Conservation (phyloP, 2,113 vertebrate species). For the Empidonax alnorum region DNA sequence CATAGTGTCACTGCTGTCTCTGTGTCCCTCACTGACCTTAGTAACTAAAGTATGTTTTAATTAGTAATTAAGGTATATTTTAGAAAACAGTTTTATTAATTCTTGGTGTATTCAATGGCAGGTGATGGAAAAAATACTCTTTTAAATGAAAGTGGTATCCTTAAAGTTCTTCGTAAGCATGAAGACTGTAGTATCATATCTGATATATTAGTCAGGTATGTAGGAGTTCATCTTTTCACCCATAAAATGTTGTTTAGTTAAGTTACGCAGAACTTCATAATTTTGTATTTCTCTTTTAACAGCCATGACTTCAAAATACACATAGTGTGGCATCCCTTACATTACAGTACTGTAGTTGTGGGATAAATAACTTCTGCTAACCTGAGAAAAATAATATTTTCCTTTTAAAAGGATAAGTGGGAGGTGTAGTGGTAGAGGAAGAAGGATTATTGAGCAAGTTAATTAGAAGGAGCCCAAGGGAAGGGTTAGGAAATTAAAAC, state of each 20-base stretch:
- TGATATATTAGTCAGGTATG: background rate
- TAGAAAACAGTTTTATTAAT: background rate
- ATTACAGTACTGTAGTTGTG: background rate
- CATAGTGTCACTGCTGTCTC: background rate
- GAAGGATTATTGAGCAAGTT: slow-evolving; percentile 21
- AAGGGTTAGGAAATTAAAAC: slow-evolving; percentile 62
- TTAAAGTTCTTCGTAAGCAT: background rate
- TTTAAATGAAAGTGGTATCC: background rate
- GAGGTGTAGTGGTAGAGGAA: background rate
- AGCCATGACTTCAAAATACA: background rate
- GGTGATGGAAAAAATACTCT: background rate
- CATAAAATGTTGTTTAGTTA: background rate
- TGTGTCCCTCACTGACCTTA: background rate
- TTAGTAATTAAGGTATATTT: background rate
- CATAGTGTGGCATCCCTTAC: background rate
- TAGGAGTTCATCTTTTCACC: background rate
- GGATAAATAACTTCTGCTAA: background rate
- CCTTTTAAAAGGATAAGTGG: background rate
- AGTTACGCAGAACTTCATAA: background rate
- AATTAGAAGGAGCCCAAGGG: slow-evolving; percentile 58
- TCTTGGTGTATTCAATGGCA: background rate
- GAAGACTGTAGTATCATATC: background rate
- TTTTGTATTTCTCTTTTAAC: background rate
- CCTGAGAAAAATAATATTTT: slow-evolving; percentile 4
- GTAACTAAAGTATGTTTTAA: background rate